Conservation (phyloP, 1,140 invertebrate species). For the Drosophila auraria region DNA sequence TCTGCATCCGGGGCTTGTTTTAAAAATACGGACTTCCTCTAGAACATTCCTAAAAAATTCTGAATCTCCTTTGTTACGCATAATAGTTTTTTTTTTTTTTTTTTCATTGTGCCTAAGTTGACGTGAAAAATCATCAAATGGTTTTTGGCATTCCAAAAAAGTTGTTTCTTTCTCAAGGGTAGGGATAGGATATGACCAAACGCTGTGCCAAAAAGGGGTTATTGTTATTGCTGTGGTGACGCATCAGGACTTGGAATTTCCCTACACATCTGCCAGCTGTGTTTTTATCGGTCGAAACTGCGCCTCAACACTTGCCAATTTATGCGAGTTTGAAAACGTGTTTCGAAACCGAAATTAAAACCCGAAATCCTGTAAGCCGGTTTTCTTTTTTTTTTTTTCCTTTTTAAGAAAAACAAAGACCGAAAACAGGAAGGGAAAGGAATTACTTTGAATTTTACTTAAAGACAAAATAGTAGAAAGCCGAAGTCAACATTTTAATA, state of each 20-base stretch:
- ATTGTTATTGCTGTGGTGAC: slow-evolving; percentile 58
- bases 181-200: slow-evolving; percentile 24
- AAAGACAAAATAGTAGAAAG: background rate
- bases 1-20: background rate
- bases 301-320: slow-evolving; percentile 70
- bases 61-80: slow-evolving; percentile 50
- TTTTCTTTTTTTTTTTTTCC: slow-evolving; percentile 17
- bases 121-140: slow-evolving; percentile 57
- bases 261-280: slow-evolving; percentile 65
- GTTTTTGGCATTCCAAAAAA: slow-evolving; percentile 12
- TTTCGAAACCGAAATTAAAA: slow-evolving; percentile 34
- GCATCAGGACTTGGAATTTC: slow-evolving; percentile 73
- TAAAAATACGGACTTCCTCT: slow-evolving; percentile 16
- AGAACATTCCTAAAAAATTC: slow-evolving; percentile 13
- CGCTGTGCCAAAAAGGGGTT: slow-evolving; percentile 47
- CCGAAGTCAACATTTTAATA: background rate
- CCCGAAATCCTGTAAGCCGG: slow-evolving; percentile 19
- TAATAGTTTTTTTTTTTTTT: slow-evolving; percentile 36
- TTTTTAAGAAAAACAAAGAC: background rate
- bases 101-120: slow-evolving; percentile 31
- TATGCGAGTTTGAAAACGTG: slow-evolving; percentile 53
- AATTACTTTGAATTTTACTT: background rate
- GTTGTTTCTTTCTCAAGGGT: slow-evolving; percentile 65
- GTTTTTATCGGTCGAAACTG: slow-evolving; percentile 32
- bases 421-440: background rate